These are phyloP conservation scores for Steatocranus sp. DNA, from an alignment of 2,797 vertebrate genomes.

Conservation along the genomic window DNA sequence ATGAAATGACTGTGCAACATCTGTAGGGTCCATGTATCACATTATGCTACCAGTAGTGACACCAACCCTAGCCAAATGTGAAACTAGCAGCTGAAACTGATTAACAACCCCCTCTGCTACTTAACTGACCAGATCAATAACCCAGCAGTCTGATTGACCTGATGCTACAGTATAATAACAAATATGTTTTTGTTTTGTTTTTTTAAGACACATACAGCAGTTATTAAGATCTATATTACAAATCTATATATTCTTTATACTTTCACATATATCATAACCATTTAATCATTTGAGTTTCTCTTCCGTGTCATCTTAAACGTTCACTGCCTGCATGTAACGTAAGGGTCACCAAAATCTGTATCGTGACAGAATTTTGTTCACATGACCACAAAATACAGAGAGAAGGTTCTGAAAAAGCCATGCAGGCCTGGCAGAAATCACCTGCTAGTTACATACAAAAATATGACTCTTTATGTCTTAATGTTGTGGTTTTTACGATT, in stretches of 20 bases:
- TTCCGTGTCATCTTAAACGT: fast-evolving
- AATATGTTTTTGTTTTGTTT: fast-evolving
- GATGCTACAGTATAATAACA: background rate
- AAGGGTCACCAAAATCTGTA: background rate
- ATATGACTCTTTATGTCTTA: background rate
- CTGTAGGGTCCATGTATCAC: background rate
- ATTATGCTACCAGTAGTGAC: fast-evolving
- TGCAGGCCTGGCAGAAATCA: background rate
- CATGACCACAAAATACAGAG: background rate
- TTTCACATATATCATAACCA: background rate
- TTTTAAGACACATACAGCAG: background rate
- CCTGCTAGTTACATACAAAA: background rate
- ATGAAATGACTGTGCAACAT: background rate
- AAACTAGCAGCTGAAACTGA: no score
- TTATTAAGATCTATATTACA: fast-evolving
- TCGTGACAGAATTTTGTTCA: background rate
- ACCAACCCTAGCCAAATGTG: background rate
- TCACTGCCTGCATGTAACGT: background rate
- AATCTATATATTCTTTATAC: background rate
- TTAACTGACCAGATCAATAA: background rate
- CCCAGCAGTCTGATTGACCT: background rate
- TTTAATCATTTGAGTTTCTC: fast-evolving
- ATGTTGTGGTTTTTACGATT: background rate
- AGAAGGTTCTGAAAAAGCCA: fast-evolving
- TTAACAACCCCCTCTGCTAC: background rate